A percentile compares a stretch with the other conserved stretches of the same genome.
Evolutionary conservation across 2,797 vertebrate genomes (phyloP).

Genomic region (Micropoecilia bifurca): DNA sequence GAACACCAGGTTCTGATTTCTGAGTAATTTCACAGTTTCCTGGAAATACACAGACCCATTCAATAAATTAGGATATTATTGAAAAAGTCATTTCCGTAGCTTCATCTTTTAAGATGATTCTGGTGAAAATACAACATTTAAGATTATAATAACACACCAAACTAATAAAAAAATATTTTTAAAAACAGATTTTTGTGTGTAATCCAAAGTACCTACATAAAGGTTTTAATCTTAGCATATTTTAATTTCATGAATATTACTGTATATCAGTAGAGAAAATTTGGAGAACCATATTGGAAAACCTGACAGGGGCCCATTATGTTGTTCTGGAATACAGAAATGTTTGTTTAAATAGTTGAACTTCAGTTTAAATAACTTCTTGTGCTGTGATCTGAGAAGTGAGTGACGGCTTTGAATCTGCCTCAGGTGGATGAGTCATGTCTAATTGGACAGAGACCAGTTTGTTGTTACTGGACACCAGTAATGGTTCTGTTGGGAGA

Average conservation of each 20-base stretch:
- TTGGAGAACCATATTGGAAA: neutral
- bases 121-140: neutral
- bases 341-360: neutral
- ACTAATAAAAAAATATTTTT: neutral
- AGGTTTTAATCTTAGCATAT: neutral
- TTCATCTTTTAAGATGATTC: neutral
- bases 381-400: neutral
- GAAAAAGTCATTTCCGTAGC: neutral
- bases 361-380: neutral
- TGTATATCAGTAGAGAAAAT: neutral
- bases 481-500: slow-evolving; percentile 24
- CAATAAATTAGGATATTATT: neutral
- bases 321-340: rapidly evolving
- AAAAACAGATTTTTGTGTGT: neutral
- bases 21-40: neutral
- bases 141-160: neutral
- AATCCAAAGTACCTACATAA: neutral
- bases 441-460: slow-evolving; percentile 21
- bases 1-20: neutral
- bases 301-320: neutral
- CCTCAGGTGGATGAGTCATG: slow-evolving; percentile 5
- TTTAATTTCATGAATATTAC: neutral
- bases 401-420: slow-evolving; percentile 18
- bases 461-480: slow-evolving; percentile 30
- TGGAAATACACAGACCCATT: neutral